Evolutionary conservation across 2,797 vertebrate species (phyloP).

Genomic region (Cuculus canorus): DNA sequence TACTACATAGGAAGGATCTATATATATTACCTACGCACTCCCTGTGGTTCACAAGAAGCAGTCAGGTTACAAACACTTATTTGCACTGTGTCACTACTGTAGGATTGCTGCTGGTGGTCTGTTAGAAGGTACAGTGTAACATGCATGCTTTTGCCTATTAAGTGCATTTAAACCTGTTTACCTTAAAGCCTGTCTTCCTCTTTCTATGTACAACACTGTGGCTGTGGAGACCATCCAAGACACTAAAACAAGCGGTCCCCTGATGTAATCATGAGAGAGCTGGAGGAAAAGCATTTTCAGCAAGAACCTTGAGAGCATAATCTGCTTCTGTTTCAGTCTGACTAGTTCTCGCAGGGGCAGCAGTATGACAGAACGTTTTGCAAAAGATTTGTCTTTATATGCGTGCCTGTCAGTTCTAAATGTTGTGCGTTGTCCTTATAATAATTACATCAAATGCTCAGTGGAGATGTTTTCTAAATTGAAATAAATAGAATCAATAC

Average conservation of each 20-base stretch:
- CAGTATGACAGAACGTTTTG: not conserved
- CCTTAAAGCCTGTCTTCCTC: not conserved
- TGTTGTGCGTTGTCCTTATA: conserved; percentile 1
- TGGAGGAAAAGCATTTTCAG: conserved; percentile 4
- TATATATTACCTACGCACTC: not conserved
- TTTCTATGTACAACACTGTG: not conserved
- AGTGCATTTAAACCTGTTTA: not conserved
- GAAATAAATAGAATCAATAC: conserved; percentile 31
- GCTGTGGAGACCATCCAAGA: not conserved
- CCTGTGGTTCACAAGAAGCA: not conserved
- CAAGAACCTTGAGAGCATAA: conserved; percentile 27
- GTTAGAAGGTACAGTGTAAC: not conserved
- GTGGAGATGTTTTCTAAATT: conserved; percentile 27
- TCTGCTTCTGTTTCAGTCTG: not conserved
- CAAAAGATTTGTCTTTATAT: not conserved
- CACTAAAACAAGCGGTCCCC: not conserved
- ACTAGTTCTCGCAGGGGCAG: not conserved
- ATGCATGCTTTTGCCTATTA: not conserved
- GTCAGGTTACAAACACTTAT: not conserved
- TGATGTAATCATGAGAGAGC: not conserved
- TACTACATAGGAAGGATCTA: not conserved
- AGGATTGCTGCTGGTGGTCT: not conserved
- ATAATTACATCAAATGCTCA: not conserved
- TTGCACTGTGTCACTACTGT: not conserved
- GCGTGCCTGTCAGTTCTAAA: not conserved